Base-by-base conservation (phyloP, 2,797 vertebrate species). In the Chelidonichthys spinosus region DNA sequence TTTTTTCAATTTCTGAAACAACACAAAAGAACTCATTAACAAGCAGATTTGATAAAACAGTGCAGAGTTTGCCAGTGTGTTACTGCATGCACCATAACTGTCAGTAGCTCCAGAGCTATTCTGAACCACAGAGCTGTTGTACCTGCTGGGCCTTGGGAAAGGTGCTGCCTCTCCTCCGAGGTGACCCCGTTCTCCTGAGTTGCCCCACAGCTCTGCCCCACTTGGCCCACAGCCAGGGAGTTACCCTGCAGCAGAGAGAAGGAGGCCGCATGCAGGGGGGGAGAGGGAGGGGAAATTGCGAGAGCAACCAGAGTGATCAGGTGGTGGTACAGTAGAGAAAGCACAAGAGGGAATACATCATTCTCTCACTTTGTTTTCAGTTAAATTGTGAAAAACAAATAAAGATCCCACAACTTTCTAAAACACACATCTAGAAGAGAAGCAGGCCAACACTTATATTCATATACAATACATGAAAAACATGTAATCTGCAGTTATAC, bases 1-100 rank as follows among this genome's bases (percentile, higher is more conserved):
- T 99, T 93, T 93, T 96, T 85, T 97, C 96, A 85, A 95, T 95
- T 65, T 95, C 96, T 97, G 88, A 33, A 83, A 46, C 40, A 33
- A n/a, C 74, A 74, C 63, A 67, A 44, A 74, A n/a, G 0, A 61
- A 76, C 6, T 0, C 35, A 69, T 2, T 67, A 25, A 40, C 15
- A 64, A 61, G 18, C 10, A 58, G 52, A 63, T 60, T 7, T 49
- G 7, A 47, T 32, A 11, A 69, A 69, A 42, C n/a, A 32, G 4
- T 7, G 25, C 37, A 62, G 11, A 68, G 11, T 46, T 63, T 63
- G 11, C 46, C 37, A 4, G 10, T 3, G 18, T 6, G 17, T n/a
- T 53, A 1, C 5, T n/a, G 18, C 50, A 4, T 33, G 18, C 6
- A 17, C 36, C 11, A 2, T 33, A 10, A 1, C 17, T 40, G 58